Conservation (phyloP, 1,140 invertebrate genomes). For the Aphelenchoides avenae region DNA sequence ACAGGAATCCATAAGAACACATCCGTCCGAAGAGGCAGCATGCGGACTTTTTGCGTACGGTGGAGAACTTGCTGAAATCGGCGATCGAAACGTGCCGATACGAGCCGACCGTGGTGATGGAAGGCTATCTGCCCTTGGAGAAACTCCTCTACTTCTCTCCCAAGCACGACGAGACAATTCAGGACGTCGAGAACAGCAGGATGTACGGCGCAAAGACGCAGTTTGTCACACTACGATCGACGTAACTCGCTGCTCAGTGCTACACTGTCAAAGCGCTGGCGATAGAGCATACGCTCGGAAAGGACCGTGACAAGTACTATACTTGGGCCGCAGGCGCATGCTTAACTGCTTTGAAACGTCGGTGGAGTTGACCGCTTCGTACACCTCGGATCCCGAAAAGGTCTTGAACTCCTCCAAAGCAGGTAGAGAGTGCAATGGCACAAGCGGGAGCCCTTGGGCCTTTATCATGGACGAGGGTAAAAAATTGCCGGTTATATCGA, state of each 20-base stretch:
- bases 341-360: slow-evolving; percentile 23
- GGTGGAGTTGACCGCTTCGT: slow-evolving; percentile 22
- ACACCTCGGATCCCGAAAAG: slow-evolving; percentile 23
- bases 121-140: slow-evolving; percentile 30
- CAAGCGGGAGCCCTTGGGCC: no score
- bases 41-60: slow-evolving; percentile 17
- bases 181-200: slow-evolving; percentile 29
- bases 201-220: slow-evolving; percentile 30
- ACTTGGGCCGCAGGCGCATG: slow-evolving; percentile 1
- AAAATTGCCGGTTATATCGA: no score
- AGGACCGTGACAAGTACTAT: slow-evolving; percentile 15
- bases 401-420: slow-evolving; percentile 13
- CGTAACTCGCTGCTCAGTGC: slow-evolving; percentile 32
- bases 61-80: slow-evolving; percentile 24
- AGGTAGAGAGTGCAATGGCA: no score
- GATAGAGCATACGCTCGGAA: neutral
- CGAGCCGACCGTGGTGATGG: slow-evolving; percentile 26
- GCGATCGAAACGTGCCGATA: slow-evolving; percentile 13
- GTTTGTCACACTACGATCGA: slow-evolving; percentile 29
- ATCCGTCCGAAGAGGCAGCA: slow-evolving; percentile 11
- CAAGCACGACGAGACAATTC: slow-evolving; percentile 13
- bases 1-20: slow-evolving; percentile 1
- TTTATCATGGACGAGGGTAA: no score
- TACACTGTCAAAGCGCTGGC: slow-evolving; percentile 29
- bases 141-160: slow-evolving; percentile 34